phyloP scores from a whole-genome alignment of 2,797 vertebrate species.

The Octomys mimax region DNA sequence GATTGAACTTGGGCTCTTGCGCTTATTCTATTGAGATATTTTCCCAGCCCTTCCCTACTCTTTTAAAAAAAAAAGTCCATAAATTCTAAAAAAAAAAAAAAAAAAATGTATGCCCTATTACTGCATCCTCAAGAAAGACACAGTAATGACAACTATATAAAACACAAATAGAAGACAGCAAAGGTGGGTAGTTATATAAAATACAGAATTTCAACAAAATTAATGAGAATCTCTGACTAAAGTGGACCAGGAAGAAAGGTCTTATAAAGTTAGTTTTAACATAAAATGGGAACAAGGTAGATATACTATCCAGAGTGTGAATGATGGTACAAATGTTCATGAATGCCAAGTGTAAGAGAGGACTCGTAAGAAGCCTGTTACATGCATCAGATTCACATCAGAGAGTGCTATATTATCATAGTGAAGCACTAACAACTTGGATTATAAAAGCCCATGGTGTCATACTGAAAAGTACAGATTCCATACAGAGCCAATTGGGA shows the following conservation, averaged over 20 bases:
- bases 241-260: background rate
- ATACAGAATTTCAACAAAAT: background rate
- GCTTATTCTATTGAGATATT: too few relatives aligned
- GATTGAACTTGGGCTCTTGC: too few relatives aligned
- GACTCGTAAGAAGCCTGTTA: background rate
- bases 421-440: background rate
- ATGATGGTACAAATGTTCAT: background rate
- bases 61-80: too few relatives aligned
- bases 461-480: background rate
- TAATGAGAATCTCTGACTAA: background rate
- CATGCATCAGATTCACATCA: background rate
- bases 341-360: background rate
- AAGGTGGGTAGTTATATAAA: background rate
- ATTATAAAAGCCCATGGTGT: background rate
- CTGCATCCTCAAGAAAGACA: background rate
- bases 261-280: background rate
- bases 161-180: background rate
- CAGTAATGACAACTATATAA: background rate
- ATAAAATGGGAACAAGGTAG: background rate
- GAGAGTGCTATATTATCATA: background rate
- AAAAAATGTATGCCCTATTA: too few relatives aligned
- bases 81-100: too few relatives aligned
- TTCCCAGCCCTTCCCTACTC: too few relatives aligned
- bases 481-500: background rate
- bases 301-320: background rate